phyloP scores from a whole-genome alignment of 2,113 vertebrate species.

The Amblyopsis rosae region DNA sequence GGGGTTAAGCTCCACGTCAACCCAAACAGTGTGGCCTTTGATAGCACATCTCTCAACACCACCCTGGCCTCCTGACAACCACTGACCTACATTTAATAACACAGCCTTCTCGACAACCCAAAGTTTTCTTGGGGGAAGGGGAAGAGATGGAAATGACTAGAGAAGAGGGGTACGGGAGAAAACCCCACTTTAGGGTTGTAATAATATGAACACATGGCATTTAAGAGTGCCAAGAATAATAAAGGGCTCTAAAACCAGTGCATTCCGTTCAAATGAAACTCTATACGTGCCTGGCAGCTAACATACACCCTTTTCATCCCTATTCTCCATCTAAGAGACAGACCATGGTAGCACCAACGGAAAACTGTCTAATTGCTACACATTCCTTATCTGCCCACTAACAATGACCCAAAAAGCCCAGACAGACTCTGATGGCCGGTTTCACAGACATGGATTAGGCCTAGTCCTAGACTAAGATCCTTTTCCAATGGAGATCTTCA shows the following conservation, averaged over 20 bases:
- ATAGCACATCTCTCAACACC: conserved; percentile 67
- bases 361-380: conserved; percentile 11
- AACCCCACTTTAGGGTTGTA: conserved; percentile 59
- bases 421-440: background rate
- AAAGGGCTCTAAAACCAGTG: conserved; percentile 68
- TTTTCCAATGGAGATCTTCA: too few relatives aligned
- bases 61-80: conserved; percentile 46
- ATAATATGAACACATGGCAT: conserved; percentile 73
- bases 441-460: too few relatives aligned
- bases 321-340: conserved; percentile 48
- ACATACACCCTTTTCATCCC: conserved; percentile 64
- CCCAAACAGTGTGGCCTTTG: conserved; percentile 72
- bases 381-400: background rate
- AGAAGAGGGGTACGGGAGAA: conserved; percentile 45
- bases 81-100: conserved; percentile 63
- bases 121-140: conserved; percentile 29
- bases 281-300: conserved; percentile 67
- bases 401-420: background rate
- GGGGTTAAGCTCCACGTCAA: conserved; percentile 46
- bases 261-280: conserved; percentile 77
- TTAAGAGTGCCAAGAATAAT: conserved; percentile 78
- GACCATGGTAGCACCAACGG: conserved; percentile 27
- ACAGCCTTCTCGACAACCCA: conserved; percentile 48
- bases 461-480: too few relatives aligned
- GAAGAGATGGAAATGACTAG: conserved; percentile 51